Evolutionary conservation across 2,797 vertebrate genomes (phyloP).

Genomic region (Brachyalestes nurse): DNA sequence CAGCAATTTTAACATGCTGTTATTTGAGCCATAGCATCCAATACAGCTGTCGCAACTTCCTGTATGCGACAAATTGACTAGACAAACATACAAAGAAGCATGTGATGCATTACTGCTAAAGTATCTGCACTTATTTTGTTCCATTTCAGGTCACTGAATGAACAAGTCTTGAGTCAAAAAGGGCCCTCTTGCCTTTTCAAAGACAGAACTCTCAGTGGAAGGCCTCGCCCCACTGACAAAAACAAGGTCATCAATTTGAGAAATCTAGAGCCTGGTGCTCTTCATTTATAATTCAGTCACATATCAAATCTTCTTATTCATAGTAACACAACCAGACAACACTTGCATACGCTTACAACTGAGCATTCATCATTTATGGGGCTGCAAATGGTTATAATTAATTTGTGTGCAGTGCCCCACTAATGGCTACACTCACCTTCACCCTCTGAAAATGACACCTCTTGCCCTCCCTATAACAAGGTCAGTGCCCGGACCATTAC

Average conservation of each 20-base stretch:
- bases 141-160: not conserved
- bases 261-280: slow-evolving; percentile 24
- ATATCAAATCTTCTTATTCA: slow-evolving; percentile 43
- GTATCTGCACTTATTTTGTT: not conserved
- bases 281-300: slow-evolving; percentile 48
- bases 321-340: slow-evolving; percentile 41
- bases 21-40: not conserved
- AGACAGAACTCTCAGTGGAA: slow-evolving; percentile 18
- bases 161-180: not conserved
- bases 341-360: slow-evolving; percentile 36
- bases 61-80: not conserved
- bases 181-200: slow-evolving; percentile 26
- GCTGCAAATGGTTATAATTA: slow-evolving; percentile 50
- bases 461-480: slow-evolving; percentile 45
- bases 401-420: slow-evolving; percentile 41
- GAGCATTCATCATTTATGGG: slow-evolving; percentile 46
- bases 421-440: slow-evolving; percentile 53
- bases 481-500: slow-evolving; percentile 39
- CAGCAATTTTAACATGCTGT: not conserved
- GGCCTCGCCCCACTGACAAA: slow-evolving; percentile 3
- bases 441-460: slow-evolving; percentile 48
- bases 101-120: not conserved
- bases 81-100: not conserved
- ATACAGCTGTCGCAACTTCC: not conserved
- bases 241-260: slow-evolving; percentile 42